These are phyloP conservation scores for Deroplatys truncata DNA, from an alignment of 2,888 invertebrate genomes.

Conservation along the genomic window DNA sequence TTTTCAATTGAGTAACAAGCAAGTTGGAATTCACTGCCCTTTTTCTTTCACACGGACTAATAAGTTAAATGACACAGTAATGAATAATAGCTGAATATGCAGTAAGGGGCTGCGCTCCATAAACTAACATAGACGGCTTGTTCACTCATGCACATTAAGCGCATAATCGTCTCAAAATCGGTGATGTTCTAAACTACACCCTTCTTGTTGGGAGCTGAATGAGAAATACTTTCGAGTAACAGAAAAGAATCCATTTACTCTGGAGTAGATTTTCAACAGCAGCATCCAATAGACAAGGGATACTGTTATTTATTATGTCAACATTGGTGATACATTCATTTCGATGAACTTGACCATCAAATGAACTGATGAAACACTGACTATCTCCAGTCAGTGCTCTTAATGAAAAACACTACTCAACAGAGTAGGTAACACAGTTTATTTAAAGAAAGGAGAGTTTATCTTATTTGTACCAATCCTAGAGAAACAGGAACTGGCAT, in stretches of 20 bases:
- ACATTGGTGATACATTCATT: too few relatives aligned
- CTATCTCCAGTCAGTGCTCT: too few relatives aligned
- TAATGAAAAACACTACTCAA: too few relatives aligned
- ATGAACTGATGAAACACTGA: too few relatives aligned
- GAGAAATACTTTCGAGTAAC: too few relatives aligned
- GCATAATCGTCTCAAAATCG: background rate
- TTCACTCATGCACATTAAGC: background rate
- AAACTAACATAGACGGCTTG: background rate
- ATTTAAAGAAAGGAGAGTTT: too few relatives aligned
- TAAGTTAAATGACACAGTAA: background rate
- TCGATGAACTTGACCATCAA: too few relatives aligned
- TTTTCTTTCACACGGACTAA: background rate
- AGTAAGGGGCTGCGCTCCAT: background rate
- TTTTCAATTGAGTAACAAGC: background rate
- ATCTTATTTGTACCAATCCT: too few relatives aligned
- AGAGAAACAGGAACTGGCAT: too few relatives aligned
- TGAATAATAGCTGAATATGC: background rate
- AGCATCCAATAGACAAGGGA: background rate
- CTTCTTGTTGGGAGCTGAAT: too few relatives aligned
- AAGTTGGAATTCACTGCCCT: background rate
- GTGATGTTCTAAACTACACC: background rate
- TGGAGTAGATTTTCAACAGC: background rate
- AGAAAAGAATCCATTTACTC: background rate
- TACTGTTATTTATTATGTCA: background rate
- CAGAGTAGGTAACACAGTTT: too few relatives aligned